Evolutionary conservation across 2,113 vertebrate species (phyloP), one percentile per base, ranked within the genome.

Genomic region (Rhinoptilus africanus): DNA sequence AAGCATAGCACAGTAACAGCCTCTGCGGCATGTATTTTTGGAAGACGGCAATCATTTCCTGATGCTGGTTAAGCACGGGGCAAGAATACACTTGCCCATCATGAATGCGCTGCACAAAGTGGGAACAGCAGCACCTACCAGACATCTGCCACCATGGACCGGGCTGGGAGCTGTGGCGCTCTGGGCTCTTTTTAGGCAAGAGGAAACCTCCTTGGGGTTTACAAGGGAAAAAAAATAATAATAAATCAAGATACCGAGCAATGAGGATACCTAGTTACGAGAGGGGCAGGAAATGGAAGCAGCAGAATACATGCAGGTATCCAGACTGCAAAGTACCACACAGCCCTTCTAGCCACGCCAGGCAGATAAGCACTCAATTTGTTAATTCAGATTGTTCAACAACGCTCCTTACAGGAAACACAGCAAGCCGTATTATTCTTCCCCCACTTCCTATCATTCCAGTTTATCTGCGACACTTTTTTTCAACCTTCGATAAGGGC

Each of bases 351-450:
- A 60, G 20, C 21, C 48, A 14, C 0, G 8, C 12, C 79, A 73
- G 24, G 47, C 56, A 76, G 41, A 1, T 0, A 59, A 77, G 12
- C 2, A 2, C 64, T 84, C 6, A 3, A 51, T 64, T 32, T 68
- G 24, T 69, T 63, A 27, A 60, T n/a, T 66, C 35, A 21, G 63
- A 45, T 1, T 26, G 18, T 34, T 77, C 13, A 69, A 53, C 47
- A 63, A 35, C 1, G 4, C 28, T 91, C 73, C 34, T 68, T 9
- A 39, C 7, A 56, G 45, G 23, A 73, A 81, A 85, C 11, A 76
- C 1, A 69, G 50, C 2, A 0, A 66, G 21, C 11, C 0, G 0
- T 1, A 4, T 15, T 30, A n/a, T 24, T 56, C 35, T 19, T 4
- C 22, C 41, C 45, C 35, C 34, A 24, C 14, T 30, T 62, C 20